Percentiles rank a stretch among this genome's conserved stretches.
phyloP scores from a whole-genome alignment of 2,888 invertebrate species.

The Thalpophila matura region DNA sequence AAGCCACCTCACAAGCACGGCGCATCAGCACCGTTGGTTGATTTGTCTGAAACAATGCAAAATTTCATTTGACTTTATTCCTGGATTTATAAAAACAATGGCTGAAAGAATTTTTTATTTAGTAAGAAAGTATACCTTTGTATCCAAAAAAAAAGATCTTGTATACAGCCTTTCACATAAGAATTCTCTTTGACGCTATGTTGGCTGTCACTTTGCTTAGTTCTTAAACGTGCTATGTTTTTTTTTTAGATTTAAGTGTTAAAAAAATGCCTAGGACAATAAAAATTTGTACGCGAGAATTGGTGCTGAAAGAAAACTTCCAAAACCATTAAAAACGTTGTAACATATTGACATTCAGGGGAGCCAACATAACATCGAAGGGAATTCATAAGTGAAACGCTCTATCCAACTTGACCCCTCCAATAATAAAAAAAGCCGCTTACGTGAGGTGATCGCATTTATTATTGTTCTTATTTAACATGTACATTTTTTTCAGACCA shows the following conservation, averaged over 20 bases:
- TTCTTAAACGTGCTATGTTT: too few species aligned
- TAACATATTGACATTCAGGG: too few species aligned
- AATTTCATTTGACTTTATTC: slow-evolving; percentile 5
- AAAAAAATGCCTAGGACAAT: too few species aligned
- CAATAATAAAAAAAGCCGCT: slow-evolving; percentile 66
- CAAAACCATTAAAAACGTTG: too few species aligned
- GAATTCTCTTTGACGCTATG: too few species aligned
- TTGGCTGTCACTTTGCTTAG: too few species aligned
- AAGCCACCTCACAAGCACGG: slow-evolving; percentile 84
- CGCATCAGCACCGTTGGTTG: slow-evolving; percentile 82
- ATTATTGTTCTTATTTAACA: slow-evolving; percentile 60
- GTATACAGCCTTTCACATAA: too few species aligned
- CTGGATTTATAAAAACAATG: background rate
- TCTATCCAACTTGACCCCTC: slow-evolving; percentile 55
- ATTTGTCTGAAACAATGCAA: slow-evolving; percentile 76
- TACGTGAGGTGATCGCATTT: slow-evolving; percentile 63
- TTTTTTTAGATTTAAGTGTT: too few species aligned
- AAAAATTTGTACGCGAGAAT: too few species aligned
- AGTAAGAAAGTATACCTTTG: background rate
- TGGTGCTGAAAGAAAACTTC: too few species aligned
- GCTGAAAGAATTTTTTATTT: background rate
- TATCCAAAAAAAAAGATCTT: slow-evolving; percentile 44
- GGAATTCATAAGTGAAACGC: too few species aligned
- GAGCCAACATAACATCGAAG: too few species aligned
- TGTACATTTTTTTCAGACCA: slow-evolving; percentile 53